phyloP scores from a whole-genome alignment of 2,113 vertebrate genomes.

The Laterallus jamaicensis region DNA sequence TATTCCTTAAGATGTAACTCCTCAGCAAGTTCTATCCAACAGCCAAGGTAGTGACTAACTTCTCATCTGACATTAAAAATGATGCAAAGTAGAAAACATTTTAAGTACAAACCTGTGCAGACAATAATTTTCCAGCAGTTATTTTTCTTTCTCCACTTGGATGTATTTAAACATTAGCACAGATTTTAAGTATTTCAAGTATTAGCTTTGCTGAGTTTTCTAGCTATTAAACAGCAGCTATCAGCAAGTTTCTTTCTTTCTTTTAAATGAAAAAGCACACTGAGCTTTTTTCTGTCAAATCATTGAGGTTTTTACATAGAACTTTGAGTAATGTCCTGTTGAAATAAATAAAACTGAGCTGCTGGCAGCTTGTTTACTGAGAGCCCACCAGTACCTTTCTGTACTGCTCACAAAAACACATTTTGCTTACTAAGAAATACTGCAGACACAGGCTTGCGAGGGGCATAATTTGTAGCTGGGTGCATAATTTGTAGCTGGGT shows the following conservation, averaged over 20 bases:
- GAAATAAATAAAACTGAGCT: neutral
- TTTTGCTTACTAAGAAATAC: neutral
- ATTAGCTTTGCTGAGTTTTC: neutral
- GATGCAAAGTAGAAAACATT: neutral
- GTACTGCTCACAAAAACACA: neutral
- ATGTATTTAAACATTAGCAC: neutral
- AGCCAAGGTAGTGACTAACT: neutral
- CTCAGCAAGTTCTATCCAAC: neutral
- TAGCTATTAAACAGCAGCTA: neutral
- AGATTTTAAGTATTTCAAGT: neutral
- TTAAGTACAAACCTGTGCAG: accelerated
- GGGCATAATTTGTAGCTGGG: neutral
- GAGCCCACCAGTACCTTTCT: neutral
- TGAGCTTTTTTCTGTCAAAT: neutral
- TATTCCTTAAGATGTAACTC: neutral
- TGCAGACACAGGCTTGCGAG: neutral
- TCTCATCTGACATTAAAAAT: neutral
- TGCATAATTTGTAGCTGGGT: neutral
- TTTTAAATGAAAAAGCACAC: neutral
- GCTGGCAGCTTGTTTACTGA: neutral
- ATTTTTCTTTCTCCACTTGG: neutral
- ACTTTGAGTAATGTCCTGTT: neutral
- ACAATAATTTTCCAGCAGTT: neutral
- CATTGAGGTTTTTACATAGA: neutral
- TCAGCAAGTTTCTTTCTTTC: neutral